Evolutionary conservation across 2,797 vertebrate species (phyloP), one percentile per base, ranked within the genome.

Genomic region (Sebastes variabilis): DNA sequence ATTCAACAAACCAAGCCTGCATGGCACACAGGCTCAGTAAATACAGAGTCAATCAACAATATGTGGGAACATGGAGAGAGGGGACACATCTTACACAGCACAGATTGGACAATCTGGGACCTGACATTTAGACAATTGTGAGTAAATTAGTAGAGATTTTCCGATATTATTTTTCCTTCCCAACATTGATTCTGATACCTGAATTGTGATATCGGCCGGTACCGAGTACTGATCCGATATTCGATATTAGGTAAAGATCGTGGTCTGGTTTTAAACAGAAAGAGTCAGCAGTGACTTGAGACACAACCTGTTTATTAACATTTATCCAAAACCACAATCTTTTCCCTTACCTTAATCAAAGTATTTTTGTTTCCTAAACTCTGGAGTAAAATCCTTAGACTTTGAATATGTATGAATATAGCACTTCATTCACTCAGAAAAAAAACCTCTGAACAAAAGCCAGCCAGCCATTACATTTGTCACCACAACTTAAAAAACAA

Each of bases 1-100:
- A 72, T 77, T 81, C 75, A 87, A 76, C 87, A 85, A 83, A 80
- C 69, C 42, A 56, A 81, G 76, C 56, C 74, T 24, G 42, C 42
- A 46, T 46, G 14, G 67, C 64, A 68, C 52, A 72, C 70, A 76
- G 78, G 61, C 59, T 42, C 38, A 46, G 75, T 88, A 89, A 90
- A 87, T 76, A 91, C 74, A 87, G 69, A 75, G 64, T 62, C 62
- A 54, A 25, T 72, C 67, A 59, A 54, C 59, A 81, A 69, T 70
- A 24, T 22, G 66, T 71, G 66, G 56, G 77, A 66, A 34, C 62
- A 56, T 25, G 54, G 29, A 72, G 8, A 62, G 54, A 56, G 6
- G 75, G 49, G 58, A 22, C 46, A 71, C 30, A 3, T 66, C 13
- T n/a, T 46, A 73, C 72, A 56, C 25, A 52, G 38, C 2, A 25